Evolutionary conservation across 2,113 vertebrate genomes (phyloP).

Genomic region (Myrmophylax atrothorax): DNA sequence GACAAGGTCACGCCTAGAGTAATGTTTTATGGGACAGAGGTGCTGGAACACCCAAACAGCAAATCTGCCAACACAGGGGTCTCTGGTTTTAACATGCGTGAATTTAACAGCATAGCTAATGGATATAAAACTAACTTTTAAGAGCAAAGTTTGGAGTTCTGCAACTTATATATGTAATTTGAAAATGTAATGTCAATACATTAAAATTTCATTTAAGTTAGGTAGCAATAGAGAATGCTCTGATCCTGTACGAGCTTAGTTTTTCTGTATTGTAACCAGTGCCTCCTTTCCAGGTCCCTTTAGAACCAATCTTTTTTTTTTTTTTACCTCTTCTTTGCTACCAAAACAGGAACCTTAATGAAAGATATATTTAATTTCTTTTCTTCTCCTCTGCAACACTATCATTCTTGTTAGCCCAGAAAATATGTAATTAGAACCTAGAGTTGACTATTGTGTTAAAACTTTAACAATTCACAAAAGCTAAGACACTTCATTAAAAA

Average conservation of each 20-base stretch:
- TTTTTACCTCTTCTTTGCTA: not conserved
- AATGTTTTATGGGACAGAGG: not conserved
- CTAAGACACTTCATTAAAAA: not conserved
- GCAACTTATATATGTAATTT: not conserved
- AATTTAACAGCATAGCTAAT: not conserved
- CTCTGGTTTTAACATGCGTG: not conserved
- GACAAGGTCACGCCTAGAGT: not conserved
- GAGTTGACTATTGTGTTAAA: not conserved
- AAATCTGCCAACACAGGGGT: not conserved
- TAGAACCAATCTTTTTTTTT: not conserved
- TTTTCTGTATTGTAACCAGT: not conserved
- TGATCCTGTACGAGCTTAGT: accelerated
- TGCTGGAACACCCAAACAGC: not conserved
- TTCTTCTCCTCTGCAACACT: not conserved
- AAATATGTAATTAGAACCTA: not conserved
- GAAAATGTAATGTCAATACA: not conserved
- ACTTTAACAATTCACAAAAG: not conserved
- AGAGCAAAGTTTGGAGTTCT: not conserved
- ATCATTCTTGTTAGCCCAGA: not conserved
- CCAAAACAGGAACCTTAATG: not conserved
- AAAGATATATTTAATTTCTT: not conserved
- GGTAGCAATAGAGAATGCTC: not conserved
- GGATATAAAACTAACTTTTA: not conserved
- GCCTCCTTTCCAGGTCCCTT: not conserved
- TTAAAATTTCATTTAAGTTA: not conserved